phyloP scores from a whole-genome alignment of 1,140 invertebrate species.

The Trachymyrmex cornetzi region DNA sequence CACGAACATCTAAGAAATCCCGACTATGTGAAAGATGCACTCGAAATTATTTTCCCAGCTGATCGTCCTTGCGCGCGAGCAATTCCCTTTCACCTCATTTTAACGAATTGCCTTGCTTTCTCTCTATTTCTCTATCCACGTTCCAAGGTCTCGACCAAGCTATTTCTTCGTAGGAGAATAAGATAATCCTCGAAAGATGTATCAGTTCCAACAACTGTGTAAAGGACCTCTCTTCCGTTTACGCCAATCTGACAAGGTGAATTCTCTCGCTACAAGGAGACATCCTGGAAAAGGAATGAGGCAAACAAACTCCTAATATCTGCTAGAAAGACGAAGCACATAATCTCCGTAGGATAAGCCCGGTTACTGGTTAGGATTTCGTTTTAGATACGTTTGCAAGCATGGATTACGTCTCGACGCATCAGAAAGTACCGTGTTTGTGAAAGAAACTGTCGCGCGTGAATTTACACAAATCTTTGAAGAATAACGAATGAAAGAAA shows the following conservation, averaged over 20 bases:
- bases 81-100: slow-evolving; percentile 16
- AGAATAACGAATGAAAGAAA: background rate
- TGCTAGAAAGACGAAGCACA: slow-evolving; percentile 72
- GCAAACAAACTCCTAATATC: slow-evolving; percentile 72
- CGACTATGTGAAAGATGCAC: slow-evolving; percentile 31
- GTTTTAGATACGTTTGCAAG: slow-evolving; percentile 45
- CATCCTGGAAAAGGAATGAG: slow-evolving; percentile 57
- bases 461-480: background rate
- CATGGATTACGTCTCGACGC: slow-evolving; percentile 33
- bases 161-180: slow-evolving; percentile 68
- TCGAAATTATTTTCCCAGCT: slow-evolving; percentile 68
- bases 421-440: background rate
- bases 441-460: background rate
- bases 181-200: slow-evolving; percentile 75
- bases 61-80: slow-evolving; percentile 31
- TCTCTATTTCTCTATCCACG: slow-evolving; percentile 33
- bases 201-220: slow-evolving; percentile 59
- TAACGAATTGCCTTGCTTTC: slow-evolving; percentile 31
- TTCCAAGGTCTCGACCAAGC: slow-evolving; percentile 55
- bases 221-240: background rate
- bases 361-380: slow-evolving; percentile 67
- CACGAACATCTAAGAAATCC: background rate
- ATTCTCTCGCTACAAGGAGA: slow-evolving; percentile 58
- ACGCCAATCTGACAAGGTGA: slow-evolving; percentile 72
- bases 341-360: slow-evolving; percentile 73